Evolutionary conservation across 2,888 invertebrate species (phyloP), one percentile per base, ranked within the genome.

Genomic region (Lysandra bellargus): DNA sequence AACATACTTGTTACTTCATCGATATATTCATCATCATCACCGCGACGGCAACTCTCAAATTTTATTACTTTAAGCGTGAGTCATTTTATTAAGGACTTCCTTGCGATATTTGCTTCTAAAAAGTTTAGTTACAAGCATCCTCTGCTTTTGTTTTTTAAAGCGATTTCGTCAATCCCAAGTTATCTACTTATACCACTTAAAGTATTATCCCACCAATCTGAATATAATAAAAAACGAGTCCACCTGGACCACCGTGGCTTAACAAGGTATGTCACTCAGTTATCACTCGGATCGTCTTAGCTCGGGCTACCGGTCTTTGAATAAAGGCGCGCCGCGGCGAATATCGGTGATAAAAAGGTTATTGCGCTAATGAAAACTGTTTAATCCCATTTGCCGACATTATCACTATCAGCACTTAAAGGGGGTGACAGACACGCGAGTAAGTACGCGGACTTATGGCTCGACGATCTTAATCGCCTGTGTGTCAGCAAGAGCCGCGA

Each of bases 211-310:
- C 33, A 69, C 64, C 23, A 30, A 69, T 33, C 33, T 12, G 33
- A 64, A 30, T 64, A 64, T 30, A 69, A 69, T 69, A 64, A 69
- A 69, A 69, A 69, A 69, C 69, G 5, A 69, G 33, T 64, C 12
- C 30, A 69, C 5, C 33, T 14, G 33, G 69, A 33, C 69, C 69
- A 69, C 69, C 69, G 85, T 85, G 85, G 87, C 86, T 85, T 83
- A 87, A 92, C 92, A 92, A 82, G 92, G 91, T 92, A 93, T 92
- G 92, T 88, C 90, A 92, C 92, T 93, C 84, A 72, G 33, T 33
- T 69, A 69, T 69, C 69, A 33, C 33, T 33, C 14, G 14, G 33
- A 33, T 37, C 69, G 69, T 12, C 69, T 69, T 69, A 69, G 33
- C 69, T 64, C 69, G 1, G 30, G 82, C 82, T 82, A 82, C 82